These are phyloP conservation scores for Apotomis turbidana DNA, from an alignment of 2,888 invertebrate genomes.

Conservation along the genomic window DNA sequence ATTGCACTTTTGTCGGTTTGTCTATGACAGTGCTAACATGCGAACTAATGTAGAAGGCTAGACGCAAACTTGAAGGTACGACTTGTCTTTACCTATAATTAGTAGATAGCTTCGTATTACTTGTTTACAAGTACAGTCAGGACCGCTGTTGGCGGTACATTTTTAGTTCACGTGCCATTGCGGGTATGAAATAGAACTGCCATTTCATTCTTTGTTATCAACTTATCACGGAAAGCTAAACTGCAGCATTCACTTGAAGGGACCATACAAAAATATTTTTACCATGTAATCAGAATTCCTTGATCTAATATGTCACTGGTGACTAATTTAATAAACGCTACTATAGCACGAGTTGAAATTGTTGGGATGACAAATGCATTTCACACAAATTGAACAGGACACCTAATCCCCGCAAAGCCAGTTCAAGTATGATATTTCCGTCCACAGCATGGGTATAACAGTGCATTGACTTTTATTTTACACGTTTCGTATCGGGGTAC, in stretches of 20 bases:
- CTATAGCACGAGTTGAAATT: neutral
- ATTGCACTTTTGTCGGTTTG: conserved; percentile 54
- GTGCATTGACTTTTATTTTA: conserved; percentile 51
- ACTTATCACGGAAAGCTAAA: too few species aligned
- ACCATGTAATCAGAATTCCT: too few species aligned
- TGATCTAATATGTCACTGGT: too few species aligned
- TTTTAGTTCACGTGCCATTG: too few species aligned
- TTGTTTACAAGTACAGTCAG: neutral
- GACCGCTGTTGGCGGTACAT: neutral
- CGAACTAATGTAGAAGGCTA: conserved; percentile 19
- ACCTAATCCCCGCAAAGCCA: conserved; percentile 17
- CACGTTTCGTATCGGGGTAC: conserved; percentile 68
- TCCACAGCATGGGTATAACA: conserved; percentile 12
- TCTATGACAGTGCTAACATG: conserved; percentile 44
- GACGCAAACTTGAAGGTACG: neutral
- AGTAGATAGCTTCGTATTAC: conserved; percentile 5
- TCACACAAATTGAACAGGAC: conserved; percentile 5
- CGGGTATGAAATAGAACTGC: too few species aligned
- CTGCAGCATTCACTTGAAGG: too few species aligned
- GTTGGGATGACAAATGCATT: conserved; percentile 1
- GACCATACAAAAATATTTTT: too few species aligned
- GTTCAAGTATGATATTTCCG: conserved; percentile 17
- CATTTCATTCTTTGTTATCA: too few species aligned
- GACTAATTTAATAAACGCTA: neutral
- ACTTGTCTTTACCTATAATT: conserved; percentile 27